These are phyloP conservation scores for Drosophila macrothrix DNA, from an alignment of 2,888 invertebrate species.

Conservation along the genomic window DNA sequence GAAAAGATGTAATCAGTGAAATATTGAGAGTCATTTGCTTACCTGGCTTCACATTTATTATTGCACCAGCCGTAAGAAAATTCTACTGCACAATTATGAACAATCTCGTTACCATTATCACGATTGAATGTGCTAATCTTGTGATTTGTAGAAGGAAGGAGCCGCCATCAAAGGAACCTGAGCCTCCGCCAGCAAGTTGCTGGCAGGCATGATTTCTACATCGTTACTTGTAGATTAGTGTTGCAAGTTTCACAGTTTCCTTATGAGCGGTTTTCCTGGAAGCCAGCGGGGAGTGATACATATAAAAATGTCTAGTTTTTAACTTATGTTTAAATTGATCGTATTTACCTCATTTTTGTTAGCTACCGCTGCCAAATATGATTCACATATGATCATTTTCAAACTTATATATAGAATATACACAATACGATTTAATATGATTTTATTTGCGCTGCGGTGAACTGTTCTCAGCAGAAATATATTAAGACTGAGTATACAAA, in stretches of 20 bases:
- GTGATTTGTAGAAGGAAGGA: too few species aligned
- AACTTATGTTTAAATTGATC: not conserved
- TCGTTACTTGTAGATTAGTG: too few species aligned
- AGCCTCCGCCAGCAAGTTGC: too few species aligned
- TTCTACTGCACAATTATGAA: not conserved
- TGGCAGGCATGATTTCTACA: too few species aligned
- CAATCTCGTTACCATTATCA: not conserved
- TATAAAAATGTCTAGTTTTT: not conserved
- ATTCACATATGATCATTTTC: not conserved
- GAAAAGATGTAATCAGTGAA: not conserved
- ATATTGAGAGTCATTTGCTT: not conserved
- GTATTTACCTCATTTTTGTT: not conserved
- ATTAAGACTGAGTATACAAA: not conserved
- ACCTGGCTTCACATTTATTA: not conserved
- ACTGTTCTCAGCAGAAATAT: not conserved
- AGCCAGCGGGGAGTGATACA: too few species aligned
- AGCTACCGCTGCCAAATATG: not conserved
- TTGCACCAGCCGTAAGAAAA: too few species aligned
- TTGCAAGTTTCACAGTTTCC: too few species aligned
- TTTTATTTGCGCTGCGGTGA: not conserved
- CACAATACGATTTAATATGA: not conserved
- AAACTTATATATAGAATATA: not conserved
- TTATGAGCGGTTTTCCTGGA: too few species aligned
- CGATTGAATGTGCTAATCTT: too few species aligned
- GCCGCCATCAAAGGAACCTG: too few species aligned